Evolutionary conservation across 2,797 vertebrate genomes (phyloP), one percentile per base, ranked within the genome.

Genomic region (Nothura maculosa): DNA sequence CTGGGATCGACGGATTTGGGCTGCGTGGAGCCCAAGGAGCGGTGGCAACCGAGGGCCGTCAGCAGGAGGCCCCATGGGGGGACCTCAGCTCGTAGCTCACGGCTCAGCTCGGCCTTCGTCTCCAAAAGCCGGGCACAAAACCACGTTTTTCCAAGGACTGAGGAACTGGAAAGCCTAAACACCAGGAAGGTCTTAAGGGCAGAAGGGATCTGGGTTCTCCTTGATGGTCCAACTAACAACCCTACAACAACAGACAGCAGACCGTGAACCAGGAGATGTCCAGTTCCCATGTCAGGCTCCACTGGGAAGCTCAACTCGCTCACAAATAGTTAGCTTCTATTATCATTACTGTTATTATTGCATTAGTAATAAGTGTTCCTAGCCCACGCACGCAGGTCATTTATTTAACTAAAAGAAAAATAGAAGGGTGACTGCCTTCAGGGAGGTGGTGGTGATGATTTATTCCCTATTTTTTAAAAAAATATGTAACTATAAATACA

Each of bases 401-500:
- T 50, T 27, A 45, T 57, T 48, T 58, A 93, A 92, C 38, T 38
- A 72, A 55, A 50, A 42, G 90, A 89, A 95, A 90, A 92, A 89
- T 94, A 90, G 45, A 85, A 89, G 91, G 25, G 52, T 32, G 3
- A 27, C 67, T 47, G 77, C 42, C 36, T 87, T 79, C 54, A 90
- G 73, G 45, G 74, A 24, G 36, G 50, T 48, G 47, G 25, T 28
- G 48, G 50, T 52, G 50, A 27, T 12, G 82, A 89, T 50, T 66
- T 7, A 12, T 89, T 87, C 47, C 47, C 25, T 48, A 25, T 25
- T 25, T 48, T 48, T 48, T 25, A 25, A 48, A 48, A 25, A 48
- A 48, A 48, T 48, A 48, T 25, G 12, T 22, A 48, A 48, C 25
- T 24, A 48, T 24, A 48, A 48, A 24, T 24, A 48, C 24, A 22